Percentiles rank a stretch among this genome's conserved stretches.
phyloP scores from a whole-genome alignment of 2,113 vertebrate genomes.

The Muntiacus reevesi region DNA sequence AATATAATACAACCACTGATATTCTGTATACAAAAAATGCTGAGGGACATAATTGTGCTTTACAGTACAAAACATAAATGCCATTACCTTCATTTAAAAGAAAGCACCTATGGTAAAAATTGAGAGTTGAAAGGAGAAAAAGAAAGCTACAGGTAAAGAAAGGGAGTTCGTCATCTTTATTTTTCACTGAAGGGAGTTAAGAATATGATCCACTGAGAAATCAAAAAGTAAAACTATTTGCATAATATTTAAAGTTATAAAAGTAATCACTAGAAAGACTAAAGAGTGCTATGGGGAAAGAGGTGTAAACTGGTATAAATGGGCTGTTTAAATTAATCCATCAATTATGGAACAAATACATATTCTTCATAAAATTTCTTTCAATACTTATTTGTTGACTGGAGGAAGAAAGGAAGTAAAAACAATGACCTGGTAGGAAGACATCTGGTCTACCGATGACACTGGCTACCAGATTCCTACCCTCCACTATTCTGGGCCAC shows the following conservation, averaged over 20 bases:
- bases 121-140: conserved; percentile 6
- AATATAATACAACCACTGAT: not conserved
- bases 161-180: not conserved
- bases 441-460: not conserved
- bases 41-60: not conserved
- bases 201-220: not conserved
- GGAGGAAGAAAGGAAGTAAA: not conserved
- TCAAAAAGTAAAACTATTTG: not conserved
- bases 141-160: not conserved
- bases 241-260: not conserved
- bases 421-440: not conserved
- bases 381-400: not conserved
- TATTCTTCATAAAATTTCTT: not conserved
- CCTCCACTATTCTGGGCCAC: not conserved
- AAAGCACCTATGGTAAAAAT: not conserved
- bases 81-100: not conserved
- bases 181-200: not conserved
- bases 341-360: not conserved
- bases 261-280: not conserved
- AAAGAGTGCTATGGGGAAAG: not conserved
- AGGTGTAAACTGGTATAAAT: not conserved
- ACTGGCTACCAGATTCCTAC: not conserved
- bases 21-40: not conserved
- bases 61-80: not conserved
- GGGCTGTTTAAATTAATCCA: not conserved